Base-by-base conservation (phyloP, 2,888 invertebrate genomes). In the Fabriciana adippe region DNA sequence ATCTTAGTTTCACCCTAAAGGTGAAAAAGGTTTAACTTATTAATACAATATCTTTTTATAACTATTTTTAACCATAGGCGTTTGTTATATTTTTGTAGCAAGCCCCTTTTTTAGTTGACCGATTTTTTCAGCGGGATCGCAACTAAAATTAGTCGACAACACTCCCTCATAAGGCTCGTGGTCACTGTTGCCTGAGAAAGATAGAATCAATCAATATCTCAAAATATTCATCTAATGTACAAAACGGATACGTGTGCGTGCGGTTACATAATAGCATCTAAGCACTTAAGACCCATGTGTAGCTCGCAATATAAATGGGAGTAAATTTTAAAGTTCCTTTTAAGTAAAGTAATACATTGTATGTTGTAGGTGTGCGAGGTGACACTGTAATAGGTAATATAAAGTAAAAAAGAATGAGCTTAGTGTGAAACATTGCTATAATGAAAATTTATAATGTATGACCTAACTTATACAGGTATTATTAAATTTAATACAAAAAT, bases 41-140 rank as follows among this genome's bases (percentile, higher is more conserved):
- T 13, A 26, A 48, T 47, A 54, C 57, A 53, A 54, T 48, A 64
- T 41, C 8, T 2, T 41, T 41, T 41, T 11, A 41, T 11, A 41
- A 41, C 35, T 41, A 41, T 41, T 41, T 41, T 41, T 41, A 11
- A 41, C 35, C 5, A 35, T 41, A 41, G 1, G 35, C 3, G 35
- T 41, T 41, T 41, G 8, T 41, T 41, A 41, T 41, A 41, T 41
- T 41, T 41, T 8, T 8, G 35, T 55, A 55, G n/a, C 8, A 8
- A 8, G 6, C 14, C 21, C 3, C 41, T 54, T 55, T 83, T 86
- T 84, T 83, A 81, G 81, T 79, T 82, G 84, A 81, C 81, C 83
- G 81, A 80, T 78, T 85, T 85, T 88, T 87, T 84, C 77, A 87
- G 87, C 81, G 84, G 82, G 88, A 86, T 87, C 89, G 85, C 82